These are phyloP conservation scores for Drosophila rhopaloa DNA, from an alignment of 1,140 invertebrate species.

Conservation along the genomic window DNA sequence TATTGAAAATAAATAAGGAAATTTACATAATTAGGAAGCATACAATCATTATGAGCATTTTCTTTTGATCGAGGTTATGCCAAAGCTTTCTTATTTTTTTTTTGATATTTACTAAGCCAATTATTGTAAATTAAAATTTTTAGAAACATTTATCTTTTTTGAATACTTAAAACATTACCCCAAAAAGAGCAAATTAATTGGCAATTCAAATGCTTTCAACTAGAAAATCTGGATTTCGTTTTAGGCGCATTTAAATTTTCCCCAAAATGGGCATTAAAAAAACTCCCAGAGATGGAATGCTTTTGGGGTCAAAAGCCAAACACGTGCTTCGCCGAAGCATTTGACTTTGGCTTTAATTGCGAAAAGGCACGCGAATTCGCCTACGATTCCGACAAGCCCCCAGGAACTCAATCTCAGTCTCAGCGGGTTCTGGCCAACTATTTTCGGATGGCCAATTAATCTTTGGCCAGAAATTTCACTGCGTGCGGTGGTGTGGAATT, in stretches of 20 bases:
- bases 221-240: constrained; percentile 12
- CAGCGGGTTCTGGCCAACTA: constrained; percentile 47
- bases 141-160: too few species aligned
- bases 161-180: background rate
- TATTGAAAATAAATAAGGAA: background rate
- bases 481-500: constrained; percentile 60
- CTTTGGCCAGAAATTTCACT: constrained; percentile 21
- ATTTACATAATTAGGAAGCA: background rate
- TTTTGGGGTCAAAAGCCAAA: constrained; percentile 32
- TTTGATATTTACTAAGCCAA: too few species aligned
- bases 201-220: constrained; percentile 46
- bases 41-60: background rate
- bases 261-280: background rate
- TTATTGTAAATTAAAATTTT: too few species aligned
- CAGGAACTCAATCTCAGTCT: constrained; percentile 55
- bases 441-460: constrained; percentile 71
- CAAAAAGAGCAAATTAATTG: constrained; percentile 34
- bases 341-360: constrained; percentile 56
- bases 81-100: too few species aligned
- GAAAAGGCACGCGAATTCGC: constrained; percentile 60
- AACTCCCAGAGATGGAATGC: constrained; percentile 12
- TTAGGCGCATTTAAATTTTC: constrained; percentile 8
- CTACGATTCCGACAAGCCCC: constrained; percentile 13
- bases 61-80: too few species aligned
- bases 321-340: constrained; percentile 29